Evolutionary conservation across 2,888 invertebrate genomes (phyloP), one percentile per base, ranked within the genome.

Genomic region (Eledona agricola): DNA sequence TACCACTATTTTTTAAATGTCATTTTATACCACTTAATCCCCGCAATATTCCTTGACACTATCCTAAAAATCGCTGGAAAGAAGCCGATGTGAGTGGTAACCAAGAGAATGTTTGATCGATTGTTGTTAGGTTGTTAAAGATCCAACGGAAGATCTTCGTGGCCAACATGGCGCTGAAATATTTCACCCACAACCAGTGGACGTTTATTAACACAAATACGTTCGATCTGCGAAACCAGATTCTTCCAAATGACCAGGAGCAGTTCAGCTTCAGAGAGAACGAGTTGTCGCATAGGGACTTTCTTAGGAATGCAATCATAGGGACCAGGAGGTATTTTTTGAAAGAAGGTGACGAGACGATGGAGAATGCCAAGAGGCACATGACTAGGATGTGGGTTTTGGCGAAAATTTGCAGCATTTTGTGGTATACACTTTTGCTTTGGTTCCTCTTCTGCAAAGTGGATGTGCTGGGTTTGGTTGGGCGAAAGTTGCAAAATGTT

Each of bases 151-250:
- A 86, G 61, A 86, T 96, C 34, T 93, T 87, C 73, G 82, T 81
- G 11, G 88, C 93, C 0, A 86, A 88, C 65, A 77, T 79, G 40
- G 88, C 89, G 0, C 71, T 96, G 1, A 78, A 82, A 5, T 88
- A 88, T 72, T 96, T 93, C 69, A 80, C 88, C 1, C 81, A 79
- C 0, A 84, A 88, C 64, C 82, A 89, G 58, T 96, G 95, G 95
- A 77, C 77, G 0, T 93, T 93, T 65, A 72, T 76, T 29, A 90
- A 89, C 59, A 70, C 79, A 0, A 88, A 88, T 60, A 77, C 84
- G 40, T 59, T 81, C 2, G 68, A 67, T 0, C 74, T 89, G 4
- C 77, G 83, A 13, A 71, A 78, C 0, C 66, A 72, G 1, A 64
- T 88, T 20, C 77, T 80, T 31, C 70, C 74, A 0, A 67, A 72